These are phyloP conservation scores for Zoroaster sp. DNA, from an alignment of 53 echinoderm and acorn worm species.

Conservation along the genomic window DNA sequence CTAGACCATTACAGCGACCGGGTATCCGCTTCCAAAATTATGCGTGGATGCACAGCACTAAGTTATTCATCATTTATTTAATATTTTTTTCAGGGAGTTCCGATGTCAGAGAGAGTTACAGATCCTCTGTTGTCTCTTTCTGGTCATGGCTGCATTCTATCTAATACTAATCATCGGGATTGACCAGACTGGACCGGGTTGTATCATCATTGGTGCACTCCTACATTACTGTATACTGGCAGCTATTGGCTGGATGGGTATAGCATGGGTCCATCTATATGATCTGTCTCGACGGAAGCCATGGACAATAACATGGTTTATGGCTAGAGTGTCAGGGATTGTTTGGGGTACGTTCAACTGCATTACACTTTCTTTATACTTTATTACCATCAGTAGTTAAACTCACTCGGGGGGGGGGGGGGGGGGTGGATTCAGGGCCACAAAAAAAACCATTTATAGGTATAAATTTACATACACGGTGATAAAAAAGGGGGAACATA, in stretches of 20 bases:
- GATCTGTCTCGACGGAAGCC: conserved; percentile 45
- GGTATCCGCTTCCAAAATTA: not conserved
- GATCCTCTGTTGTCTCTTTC: conserved; percentile 34
- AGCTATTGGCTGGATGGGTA: conserved; percentile 8
- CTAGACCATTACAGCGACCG: too few relatives aligned
- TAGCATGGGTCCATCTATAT: conserved; percentile 38
- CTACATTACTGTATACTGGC: conserved; percentile 31
- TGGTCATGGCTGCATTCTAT: conserved; percentile 26
- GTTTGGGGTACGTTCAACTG: conserved; percentile 25
- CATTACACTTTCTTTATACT: not conserved
- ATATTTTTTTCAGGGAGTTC: not conserved
- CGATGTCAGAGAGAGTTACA: conserved; percentile 17
- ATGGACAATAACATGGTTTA: conserved; percentile 16
- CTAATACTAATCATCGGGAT: conserved; percentile 18
- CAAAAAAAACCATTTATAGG: too few relatives aligned
- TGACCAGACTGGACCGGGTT: not conserved
- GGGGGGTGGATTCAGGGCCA: too few relatives aligned
- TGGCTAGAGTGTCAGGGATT: conserved; percentile 14
- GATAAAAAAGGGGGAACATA: too few relatives aligned
- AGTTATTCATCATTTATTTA: not conserved
- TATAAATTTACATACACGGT: too few relatives aligned
- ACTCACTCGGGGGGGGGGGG: too few relatives aligned
- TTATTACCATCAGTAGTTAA: too few relatives aligned
- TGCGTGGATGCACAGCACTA: not conserved
- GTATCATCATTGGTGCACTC: conserved; percentile 17